Percentiles rank a stretch among this genome's conserved stretches.
These are phyloP conservation scores for Proterorhinus semilunaris DNA, from an alignment of 2,113 vertebrate species.

Conservation along the genomic window DNA sequence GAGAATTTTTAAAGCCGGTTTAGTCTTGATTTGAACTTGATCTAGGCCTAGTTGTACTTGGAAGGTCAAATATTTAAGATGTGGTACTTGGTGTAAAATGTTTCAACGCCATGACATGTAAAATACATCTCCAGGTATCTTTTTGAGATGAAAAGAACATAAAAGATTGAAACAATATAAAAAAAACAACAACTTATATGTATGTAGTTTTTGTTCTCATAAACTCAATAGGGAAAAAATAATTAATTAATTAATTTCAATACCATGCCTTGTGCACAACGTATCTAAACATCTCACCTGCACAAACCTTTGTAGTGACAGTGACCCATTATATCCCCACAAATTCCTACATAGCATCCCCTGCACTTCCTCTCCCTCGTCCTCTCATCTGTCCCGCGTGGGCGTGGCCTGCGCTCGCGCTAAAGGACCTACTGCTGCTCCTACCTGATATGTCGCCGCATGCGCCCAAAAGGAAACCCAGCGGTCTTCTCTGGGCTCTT, in stretches of 20 bases:
- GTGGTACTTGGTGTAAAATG: too few relatives aligned
- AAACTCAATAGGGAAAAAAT: background rate
- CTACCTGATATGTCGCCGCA: constrained; percentile 73
- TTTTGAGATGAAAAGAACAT: background rate
- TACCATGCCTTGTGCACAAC: background rate
- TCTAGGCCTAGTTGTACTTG: too few relatives aligned
- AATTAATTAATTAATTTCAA: too few relatives aligned
- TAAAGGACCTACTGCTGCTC: constrained; percentile 52
- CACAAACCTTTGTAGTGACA: background rate
- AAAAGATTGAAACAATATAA: background rate
- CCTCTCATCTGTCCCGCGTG: constrained; percentile 34
- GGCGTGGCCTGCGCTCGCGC: constrained; percentile 37
- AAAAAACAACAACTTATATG: too few relatives aligned
- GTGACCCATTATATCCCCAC: constrained; percentile 5
- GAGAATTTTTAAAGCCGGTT: too few relatives aligned
- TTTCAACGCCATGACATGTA: background rate
- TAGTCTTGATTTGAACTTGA: too few relatives aligned
- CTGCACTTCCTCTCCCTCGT: constrained; percentile 4
- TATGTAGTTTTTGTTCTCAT: background rate
- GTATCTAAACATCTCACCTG: background rate
- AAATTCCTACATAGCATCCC: constrained; percentile 8
- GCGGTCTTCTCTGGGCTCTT: constrained; percentile 50
- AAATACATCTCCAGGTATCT: background rate
- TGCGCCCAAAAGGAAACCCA: constrained; percentile 53
- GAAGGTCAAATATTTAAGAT: too few relatives aligned